Percentiles rank a stretch among this genome's conserved stretches.
phyloP scores from a whole-genome alignment of 2,888 invertebrate genomes.

The Salpingus planirostris region DNA sequence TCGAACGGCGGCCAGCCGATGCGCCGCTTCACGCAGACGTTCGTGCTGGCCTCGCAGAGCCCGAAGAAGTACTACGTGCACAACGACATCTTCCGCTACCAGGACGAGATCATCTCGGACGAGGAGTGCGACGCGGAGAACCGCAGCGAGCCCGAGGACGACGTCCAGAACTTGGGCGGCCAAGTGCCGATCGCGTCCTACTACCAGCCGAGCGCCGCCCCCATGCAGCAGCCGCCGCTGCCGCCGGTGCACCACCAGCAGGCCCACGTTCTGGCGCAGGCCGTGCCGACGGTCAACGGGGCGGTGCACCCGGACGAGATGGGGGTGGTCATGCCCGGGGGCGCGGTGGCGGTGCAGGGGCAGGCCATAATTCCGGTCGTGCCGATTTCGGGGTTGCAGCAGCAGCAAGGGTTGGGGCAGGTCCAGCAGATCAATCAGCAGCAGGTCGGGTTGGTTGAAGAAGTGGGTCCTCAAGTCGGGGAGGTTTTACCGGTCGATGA shows the following conservation, averaged over 20 bases:
- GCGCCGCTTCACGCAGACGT: conserved; percentile 96
- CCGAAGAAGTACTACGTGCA: conserved; percentile 98
- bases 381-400: background rate
- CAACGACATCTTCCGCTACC: conserved; percentile 98
- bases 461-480: too few relatives aligned
- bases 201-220: background rate
- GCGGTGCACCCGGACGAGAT: conserved; percentile 40
- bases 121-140: conserved; percentile 53
- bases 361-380: background rate
- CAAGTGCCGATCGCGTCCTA: conserved; percentile 10
- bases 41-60: conserved; percentile 90
- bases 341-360: background rate
- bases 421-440: too few relatives aligned
- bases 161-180: conserved; percentile 33
- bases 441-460: too few relatives aligned
- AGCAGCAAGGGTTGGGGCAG: too few relatives aligned
- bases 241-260: conserved; percentile 31
- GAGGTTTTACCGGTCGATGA: too few relatives aligned
- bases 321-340: conserved; percentile 28
- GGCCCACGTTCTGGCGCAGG: conserved; percentile 29
- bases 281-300: conserved; percentile 38
- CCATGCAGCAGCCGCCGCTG: conserved; percentile 26
- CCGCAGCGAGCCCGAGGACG: conserved; percentile 60
- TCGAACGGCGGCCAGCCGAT: conserved; percentile 94
- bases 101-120: conserved; percentile 59